phyloP scores from a whole-genome alignment of 2,797 vertebrate genomes.

The Anguilla pacifica region DNA sequence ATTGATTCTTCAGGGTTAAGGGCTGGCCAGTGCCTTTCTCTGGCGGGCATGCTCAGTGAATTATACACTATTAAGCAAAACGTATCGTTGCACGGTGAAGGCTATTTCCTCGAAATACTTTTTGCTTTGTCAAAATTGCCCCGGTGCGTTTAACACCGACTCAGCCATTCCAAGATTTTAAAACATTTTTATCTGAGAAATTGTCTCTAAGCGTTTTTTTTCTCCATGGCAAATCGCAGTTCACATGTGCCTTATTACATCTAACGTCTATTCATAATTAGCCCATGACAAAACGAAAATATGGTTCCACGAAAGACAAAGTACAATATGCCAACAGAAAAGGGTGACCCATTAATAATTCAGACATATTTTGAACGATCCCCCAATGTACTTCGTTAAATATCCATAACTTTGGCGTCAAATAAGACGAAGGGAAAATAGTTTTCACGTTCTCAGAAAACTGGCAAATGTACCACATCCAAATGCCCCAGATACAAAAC shows the following conservation, averaged over 20 bases:
- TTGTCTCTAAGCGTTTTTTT: not conserved
- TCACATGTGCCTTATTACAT: not conserved
- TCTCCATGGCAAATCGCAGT: not conserved
- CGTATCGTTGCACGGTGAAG: not conserved
- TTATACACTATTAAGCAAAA: not conserved
- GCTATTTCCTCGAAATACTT: not conserved
- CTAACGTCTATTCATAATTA: not conserved
- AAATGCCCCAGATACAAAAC: not conserved
- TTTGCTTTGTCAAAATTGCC: not conserved
- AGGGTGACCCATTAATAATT: conserved; percentile 4
- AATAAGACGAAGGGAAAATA: not conserved
- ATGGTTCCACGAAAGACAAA: not conserved
- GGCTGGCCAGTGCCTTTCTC: not conserved
- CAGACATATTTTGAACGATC: not conserved
- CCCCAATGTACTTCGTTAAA: not conserved
- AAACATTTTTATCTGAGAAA: not conserved
- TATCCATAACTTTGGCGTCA: conserved; percentile 1
- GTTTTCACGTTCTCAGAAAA: not conserved
- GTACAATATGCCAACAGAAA: not conserved
- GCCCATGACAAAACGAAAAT: conserved; percentile 5
- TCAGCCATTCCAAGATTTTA: not conserved
- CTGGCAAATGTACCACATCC: not conserved
- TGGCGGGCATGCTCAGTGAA: not conserved
- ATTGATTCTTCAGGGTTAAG: conserved; percentile 15
- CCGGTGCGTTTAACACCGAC: not conserved